Base-by-base conservation (phyloP, 2,113 vertebrate species). In the Triplophysa dalaica region DNA sequence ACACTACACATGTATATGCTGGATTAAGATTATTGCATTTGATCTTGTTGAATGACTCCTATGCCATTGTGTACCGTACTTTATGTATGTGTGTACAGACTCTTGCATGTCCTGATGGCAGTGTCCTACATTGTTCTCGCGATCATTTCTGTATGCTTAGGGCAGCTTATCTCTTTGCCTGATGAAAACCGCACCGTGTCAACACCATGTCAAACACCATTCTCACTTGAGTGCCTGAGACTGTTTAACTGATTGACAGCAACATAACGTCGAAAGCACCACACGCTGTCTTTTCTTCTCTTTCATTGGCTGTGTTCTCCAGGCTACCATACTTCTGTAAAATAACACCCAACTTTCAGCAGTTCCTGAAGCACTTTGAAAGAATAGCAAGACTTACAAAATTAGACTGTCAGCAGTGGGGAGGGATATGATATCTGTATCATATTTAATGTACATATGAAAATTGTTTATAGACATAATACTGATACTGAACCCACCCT, bases 11-110 rank as follows among this genome's bases (percentile, higher is more conserved):
- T 80, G 63, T 56, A 70, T 29, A 73, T 29, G 65, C 69, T 43
- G 70, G 69, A 80, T 80, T 80, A 80, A 80, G 68, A 74, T 80
- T 64, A 74, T 64, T 73, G 54, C 69, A 56, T 80, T 26, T 16
- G 54, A 70, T 72, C 68, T 26, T 24, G 12, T 24, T 22, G 24
- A 66, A 52, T 54, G 75, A 77, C 74, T 62, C 74, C 45, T 54
- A 8, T 38, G 17, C 65, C 60, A 17, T 16, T 17, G 17, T 50
- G 56, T 63, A 56, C 8, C 29, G 29, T 29, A 29, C 29, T 29
- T 3, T 29, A 4, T 29, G 64, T 41, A 11, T 41, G 29, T 66
- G 65, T 68, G 45, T 54, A n/a, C 21, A n/a, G 54, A 74, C 72
- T 10, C 54, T 52, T 48, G 66, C 2, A 17, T 54, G 68, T 54